Conservation (phyloP, 2,797 vertebrate species). For the Diplodus sargus region DNA sequence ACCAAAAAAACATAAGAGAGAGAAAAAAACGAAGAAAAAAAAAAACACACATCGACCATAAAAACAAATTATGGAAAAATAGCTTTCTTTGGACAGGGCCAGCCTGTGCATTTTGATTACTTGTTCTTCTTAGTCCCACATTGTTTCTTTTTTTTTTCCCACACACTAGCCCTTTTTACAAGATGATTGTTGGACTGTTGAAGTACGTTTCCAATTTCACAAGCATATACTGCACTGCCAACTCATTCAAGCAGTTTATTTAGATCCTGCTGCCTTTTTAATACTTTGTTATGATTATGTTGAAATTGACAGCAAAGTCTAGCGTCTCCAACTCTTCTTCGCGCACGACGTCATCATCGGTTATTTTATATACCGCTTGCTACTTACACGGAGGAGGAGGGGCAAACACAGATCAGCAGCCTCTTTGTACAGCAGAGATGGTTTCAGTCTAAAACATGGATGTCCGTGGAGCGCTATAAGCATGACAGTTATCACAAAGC, state of each 20-base stretch:
- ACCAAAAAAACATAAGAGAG: conserved; percentile 36
- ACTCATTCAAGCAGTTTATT: conserved; percentile 29
- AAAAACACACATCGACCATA: conserved; percentile 52
- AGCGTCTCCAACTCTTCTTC: conserved; percentile 46
- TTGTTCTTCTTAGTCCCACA: conserved; percentile 54
- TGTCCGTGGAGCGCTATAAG: conserved; percentile 68
- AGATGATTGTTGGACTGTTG: conserved; percentile 68
- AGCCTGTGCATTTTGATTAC: conserved; percentile 83
- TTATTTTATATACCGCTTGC: conserved; percentile 55
- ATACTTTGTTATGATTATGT: conserved; percentile 29
- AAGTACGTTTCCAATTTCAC: conserved; percentile 57
- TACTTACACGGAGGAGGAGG: conserved; percentile 64
- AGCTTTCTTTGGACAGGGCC: conserved; percentile 86
- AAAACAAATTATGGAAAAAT: conserved; percentile 79
- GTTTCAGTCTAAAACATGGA: conserved; percentile 56
- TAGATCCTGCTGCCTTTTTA: conserved; percentile 5
- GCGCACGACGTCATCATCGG: conserved; percentile 20
- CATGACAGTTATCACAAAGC: conserved; percentile 79
- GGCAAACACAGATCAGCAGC: conserved; percentile 72
- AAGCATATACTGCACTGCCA: conserved; percentile 32
- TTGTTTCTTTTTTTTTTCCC: conserved; percentile 26
- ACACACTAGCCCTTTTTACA: conserved; percentile 75
- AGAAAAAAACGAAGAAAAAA: conserved; percentile 15
- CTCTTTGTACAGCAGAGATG: conserved; percentile 79
- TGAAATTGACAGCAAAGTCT: conserved; percentile 52